phyloP scores from a whole-genome alignment of 2,888 invertebrate species.

The Pyrochroa serraticornis region DNA sequence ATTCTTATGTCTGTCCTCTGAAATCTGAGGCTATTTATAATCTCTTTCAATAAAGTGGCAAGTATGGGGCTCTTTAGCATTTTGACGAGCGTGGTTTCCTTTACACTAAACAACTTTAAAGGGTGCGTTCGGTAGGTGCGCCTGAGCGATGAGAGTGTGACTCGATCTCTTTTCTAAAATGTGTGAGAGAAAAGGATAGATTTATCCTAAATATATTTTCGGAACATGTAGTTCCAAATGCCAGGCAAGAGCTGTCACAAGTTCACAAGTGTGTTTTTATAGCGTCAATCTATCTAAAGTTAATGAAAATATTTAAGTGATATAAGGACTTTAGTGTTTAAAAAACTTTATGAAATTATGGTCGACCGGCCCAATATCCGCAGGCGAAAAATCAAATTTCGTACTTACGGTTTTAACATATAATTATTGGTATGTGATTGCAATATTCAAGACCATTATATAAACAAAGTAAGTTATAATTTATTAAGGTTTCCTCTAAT shows the following conservation, averaged over 20 bases:
- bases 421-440: slow-evolving; percentile 33
- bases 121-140: too few relatives aligned
- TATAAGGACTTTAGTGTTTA: slow-evolving; percentile 8
- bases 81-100: too few relatives aligned
- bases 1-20: too few relatives aligned
- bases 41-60: too few relatives aligned
- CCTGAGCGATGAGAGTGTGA: too few relatives aligned
- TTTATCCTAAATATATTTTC: not conserved
- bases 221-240: not conserved
- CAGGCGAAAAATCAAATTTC: slow-evolving; percentile 48
- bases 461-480: slow-evolving; percentile 43
- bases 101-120: too few relatives aligned
- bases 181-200: too few relatives aligned
- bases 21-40: too few relatives aligned
- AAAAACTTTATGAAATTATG: slow-evolving; percentile 38
- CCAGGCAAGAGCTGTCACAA: slow-evolving; percentile 10
- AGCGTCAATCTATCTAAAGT: slow-evolving; percentile 23
- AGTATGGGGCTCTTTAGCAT: too few relatives aligned
- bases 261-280: slow-evolving; percentile 10
- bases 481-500: slow-evolving; percentile 11
- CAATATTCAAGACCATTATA: slow-evolving; percentile 41
- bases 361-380: slow-evolving; percentile 42
- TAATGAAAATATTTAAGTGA: slow-evolving; percentile 14
- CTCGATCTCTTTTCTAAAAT: too few relatives aligned
- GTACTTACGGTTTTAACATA: slow-evolving; percentile 42